Conservation (phyloP, 1,140 invertebrate species). For the Trichonephila clavata region DNA sequence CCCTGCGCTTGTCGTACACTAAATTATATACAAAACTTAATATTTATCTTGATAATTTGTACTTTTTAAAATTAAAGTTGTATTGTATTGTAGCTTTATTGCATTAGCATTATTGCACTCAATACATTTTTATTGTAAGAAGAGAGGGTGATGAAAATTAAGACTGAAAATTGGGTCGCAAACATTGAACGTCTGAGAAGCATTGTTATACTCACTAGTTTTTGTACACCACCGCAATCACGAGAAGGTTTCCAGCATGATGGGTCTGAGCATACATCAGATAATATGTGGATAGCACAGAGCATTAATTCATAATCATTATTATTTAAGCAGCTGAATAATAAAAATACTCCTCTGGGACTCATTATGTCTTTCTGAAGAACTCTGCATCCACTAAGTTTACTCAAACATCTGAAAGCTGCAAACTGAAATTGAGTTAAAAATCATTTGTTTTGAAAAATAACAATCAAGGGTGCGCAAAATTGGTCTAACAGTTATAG, state of each 20-base stretch:
- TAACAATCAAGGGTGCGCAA: no score
- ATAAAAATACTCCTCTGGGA: conserved; percentile 28
- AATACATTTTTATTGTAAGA: no score
- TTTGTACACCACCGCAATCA: conserved; percentile 44
- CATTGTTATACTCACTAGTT: conserved; percentile 65
- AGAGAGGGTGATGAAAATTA: no score
- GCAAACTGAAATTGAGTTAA: conserved; percentile 37
- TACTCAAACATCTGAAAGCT: conserved; percentile 59
- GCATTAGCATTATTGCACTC: no score
- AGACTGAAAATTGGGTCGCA: no score
- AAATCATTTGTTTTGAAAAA: not conserved
- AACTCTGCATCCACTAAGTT: conserved; percentile 25
- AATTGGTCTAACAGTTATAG: no score
- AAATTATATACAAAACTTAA: no score
- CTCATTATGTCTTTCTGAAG: conserved; percentile 67
- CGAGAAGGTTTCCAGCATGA: not conserved
- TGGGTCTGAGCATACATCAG: conserved; percentile 35
- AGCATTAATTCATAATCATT: conserved; percentile 58
- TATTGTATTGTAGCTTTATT: no score
- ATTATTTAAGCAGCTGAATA: conserved; percentile 37
- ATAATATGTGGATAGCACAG: conserved; percentile 9
- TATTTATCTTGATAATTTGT: no score
- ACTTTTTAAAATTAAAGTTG: no score
- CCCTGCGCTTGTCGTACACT: no score
- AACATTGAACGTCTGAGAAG: no score